phyloP scores from a whole-genome alignment of 2,113 vertebrate species.

The Amia ocellicauda region DNA sequence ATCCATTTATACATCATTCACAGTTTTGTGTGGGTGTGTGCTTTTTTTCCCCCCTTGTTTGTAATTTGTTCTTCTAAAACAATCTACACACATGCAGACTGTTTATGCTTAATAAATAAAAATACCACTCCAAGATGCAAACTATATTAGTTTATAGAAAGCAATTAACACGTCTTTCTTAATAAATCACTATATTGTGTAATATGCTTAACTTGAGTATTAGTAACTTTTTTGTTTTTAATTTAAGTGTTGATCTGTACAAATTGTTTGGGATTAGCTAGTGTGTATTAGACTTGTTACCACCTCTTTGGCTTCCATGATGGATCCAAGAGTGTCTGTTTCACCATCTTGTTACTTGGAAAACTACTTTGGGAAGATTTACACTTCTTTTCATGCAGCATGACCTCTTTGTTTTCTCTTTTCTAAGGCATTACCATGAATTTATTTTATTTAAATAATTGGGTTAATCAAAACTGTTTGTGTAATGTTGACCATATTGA shows the following conservation, averaged over 20 bases:
- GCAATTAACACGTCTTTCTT: slow-evolving; percentile 31
- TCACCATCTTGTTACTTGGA: background rate
- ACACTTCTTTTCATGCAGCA: slow-evolving; percentile 34
- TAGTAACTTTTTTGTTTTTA: slow-evolving; percentile 52
- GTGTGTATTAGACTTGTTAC: slow-evolving; percentile 21
- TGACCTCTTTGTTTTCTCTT: slow-evolving; percentile 18
- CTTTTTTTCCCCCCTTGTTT: background rate
- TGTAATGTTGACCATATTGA: background rate
- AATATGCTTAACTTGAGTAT: slow-evolving; percentile 45
- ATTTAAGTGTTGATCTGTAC: slow-evolving; percentile 44
- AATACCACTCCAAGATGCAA: slow-evolving; percentile 21
- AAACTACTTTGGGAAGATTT: background rate
- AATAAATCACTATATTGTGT: slow-evolving; percentile 32
- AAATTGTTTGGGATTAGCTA: slow-evolving; percentile 47
- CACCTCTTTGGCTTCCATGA: background rate
- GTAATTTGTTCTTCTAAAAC: background rate
- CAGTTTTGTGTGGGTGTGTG: slow-evolving; percentile 30
- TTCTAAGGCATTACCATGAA: slow-evolving; percentile 25
- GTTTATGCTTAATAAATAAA: slow-evolving; percentile 54
- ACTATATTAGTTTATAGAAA: slow-evolving; percentile 34
- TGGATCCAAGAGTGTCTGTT: background rate
- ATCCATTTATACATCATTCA: slow-evolving; percentile 46
- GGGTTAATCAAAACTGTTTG: slow-evolving; percentile 15
- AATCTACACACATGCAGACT: slow-evolving; percentile 49
- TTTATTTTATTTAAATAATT: slow-evolving; percentile 53